Evolutionary conservation across 2,113 vertebrate genomes (phyloP).

Genomic region (rat (Rattus norvegicus)): DNA sequence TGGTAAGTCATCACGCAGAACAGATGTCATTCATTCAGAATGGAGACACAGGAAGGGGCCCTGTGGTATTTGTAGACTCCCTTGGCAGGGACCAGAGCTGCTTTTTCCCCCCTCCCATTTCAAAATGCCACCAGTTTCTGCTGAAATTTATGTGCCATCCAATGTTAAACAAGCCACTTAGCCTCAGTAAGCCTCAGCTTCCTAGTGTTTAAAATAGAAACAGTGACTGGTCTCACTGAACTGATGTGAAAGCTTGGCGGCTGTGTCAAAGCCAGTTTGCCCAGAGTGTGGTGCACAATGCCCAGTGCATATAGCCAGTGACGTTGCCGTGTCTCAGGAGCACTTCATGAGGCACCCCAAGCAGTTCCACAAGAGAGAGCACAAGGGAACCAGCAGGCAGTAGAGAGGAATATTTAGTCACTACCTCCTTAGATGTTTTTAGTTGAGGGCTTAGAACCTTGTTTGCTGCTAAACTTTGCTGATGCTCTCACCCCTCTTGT

Average conservation of each 20-base stretch:
- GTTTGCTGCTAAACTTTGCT: constrained; percentile 49
- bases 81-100: neutral
- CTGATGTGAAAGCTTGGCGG: neutral
- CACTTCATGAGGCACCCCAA: neutral
- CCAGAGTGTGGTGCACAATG: neutral
- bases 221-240: neutral
- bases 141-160: neutral
- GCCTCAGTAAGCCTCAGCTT: neutral
- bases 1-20: constrained; percentile 27
- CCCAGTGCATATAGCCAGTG: neutral
- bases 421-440: constrained; percentile 8
- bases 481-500: constrained; percentile 37
- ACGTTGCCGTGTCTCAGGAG: neutral
- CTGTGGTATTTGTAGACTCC: neutral
- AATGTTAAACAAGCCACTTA: constrained; percentile 20
- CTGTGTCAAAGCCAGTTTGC: neutral
- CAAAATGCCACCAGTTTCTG: constrained; percentile 7
- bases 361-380: constrained; percentile 49
- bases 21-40: neutral
- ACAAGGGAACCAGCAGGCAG: neutral
- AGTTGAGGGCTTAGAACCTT: neutral
- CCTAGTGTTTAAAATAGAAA: constrained; percentile 25
- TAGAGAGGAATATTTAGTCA: constrained; percentile 1
- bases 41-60: neutral
- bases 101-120: neutral